Evolutionary conservation across 2,113 vertebrate species (phyloP).

Genomic region (Tichodroma muraria): DNA sequence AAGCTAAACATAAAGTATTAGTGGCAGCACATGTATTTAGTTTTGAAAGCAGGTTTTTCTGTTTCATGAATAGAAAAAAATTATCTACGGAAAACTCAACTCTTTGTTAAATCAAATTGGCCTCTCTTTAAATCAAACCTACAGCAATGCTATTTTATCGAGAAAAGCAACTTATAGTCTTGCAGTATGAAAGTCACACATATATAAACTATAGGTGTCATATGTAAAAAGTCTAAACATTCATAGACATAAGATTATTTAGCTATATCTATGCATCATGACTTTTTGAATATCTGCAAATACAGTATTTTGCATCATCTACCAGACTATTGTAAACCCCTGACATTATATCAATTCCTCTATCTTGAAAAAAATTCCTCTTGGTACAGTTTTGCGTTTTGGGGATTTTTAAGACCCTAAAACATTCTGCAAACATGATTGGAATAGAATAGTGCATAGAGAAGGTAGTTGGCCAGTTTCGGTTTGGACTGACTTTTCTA

Average conservation of each 20-base stretch:
- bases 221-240: not conserved
- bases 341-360: not conserved
- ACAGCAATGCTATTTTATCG: not conserved
- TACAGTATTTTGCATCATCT: not conserved
- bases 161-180: not conserved
- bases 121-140: not conserved
- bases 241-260: not conserved
- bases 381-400: not conserved
- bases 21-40: not conserved
- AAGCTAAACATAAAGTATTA: not conserved
- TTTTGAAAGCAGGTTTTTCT: not conserved
- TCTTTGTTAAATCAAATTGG: not conserved
- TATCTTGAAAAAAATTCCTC: not conserved
- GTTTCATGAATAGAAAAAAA: not conserved
- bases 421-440: not conserved
- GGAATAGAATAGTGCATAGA: not conserved
- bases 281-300: not conserved
- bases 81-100: not conserved
- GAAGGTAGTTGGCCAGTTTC: not conserved
- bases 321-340: not conserved
- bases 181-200: not conserved
- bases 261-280: accelerated
- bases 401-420: not conserved
- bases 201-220: not conserved
- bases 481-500: not conserved